Base-by-base conservation (phyloP, 1,140 invertebrate species). In the Zaprionus camerounensis region DNA sequence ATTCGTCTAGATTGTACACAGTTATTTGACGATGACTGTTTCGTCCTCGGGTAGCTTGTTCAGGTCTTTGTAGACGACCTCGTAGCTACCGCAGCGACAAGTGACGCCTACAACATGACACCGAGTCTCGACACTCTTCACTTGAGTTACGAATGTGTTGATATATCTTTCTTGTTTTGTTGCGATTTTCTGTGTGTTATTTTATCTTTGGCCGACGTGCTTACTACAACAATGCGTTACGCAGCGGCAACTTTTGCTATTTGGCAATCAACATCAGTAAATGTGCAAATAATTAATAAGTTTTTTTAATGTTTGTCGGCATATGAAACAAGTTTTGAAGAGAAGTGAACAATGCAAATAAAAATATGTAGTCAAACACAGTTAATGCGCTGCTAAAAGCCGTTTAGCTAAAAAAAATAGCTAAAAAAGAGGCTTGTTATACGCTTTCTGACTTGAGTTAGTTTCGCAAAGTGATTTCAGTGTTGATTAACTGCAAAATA, bases 221-320 rank as follows among this genome's bases (percentile, higher is more conserved):
- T 57, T 36, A 76, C 69, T 82, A 73, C 71, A 81, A 75, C 53
- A 78, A 81, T 71, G 15, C 65, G 62, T 87, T 86, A 83, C 76
- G 83, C 79, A 56, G 70, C 36, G 24, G 58, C 51, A 26, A 65
- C 38, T 64, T 44, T 63, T 65, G 41, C 31, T 65, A 51, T 82
- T 86, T 86, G 71, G 76, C 71, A 87, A 55, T 20, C 24, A 64
- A 53, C 46, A 67, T 17, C 36, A 55, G 41, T 53, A 80, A 80
- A 78, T 82, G 83, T 82, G 70, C 64, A 82, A 86, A 86, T 88
- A 86, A 80, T 88, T 80, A 87, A 83, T 74, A 78, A 62, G 49
- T 70, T 62, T 63, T 67, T 76, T 69, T 71, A 49, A 58, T 67
- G 64, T 80, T 67, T 74, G 56, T 38, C 64, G 68, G 67, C 61